Evolutionary conservation across 2,113 vertebrate species (phyloP), one percentile per base, ranked within the genome.

Genomic region (Indri indri): DNA sequence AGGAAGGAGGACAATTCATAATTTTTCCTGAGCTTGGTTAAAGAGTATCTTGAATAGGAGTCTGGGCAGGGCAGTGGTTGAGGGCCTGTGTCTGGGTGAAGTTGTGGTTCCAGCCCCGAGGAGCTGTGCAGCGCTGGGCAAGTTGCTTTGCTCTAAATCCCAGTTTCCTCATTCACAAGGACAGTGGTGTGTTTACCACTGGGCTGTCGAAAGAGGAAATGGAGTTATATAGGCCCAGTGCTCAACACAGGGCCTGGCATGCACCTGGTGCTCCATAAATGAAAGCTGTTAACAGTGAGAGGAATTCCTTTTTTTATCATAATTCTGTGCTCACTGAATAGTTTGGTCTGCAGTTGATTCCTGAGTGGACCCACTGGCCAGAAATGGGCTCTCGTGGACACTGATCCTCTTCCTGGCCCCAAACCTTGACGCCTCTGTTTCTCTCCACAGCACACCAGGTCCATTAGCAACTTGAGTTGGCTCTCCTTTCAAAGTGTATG

Each of bases 121-220:
- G 4, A 8, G 42, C 25, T 63, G 34, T 2, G 20, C 25, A 42
- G 12, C 6, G 1, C 27, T 1, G 18, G 37, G 9, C 9, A 8
- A 45, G 47, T 52, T 5, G 2, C 34, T 94, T 54, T 65, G 86
- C 30, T 10, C 14, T 22, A 20, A 42, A 37, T 30, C n/a, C 68
- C n/a, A 14, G 0, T 54, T 40, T 87, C 70, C 45, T 84, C 54
- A 73, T 76, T 25, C 23, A 0, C 20, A 14, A 80, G 54, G 70
- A 91, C 23, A 37, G 76, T 0, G 3, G 20, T 5, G 42, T 63
- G 6, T 57, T 79, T 63, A 45, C n/a, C 34, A 27, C 9, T 16
- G 16, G n/a, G 30, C 7, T 95, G 17, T 40, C 32, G 37, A 52
- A 77, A 59, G 61, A 40, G 20, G 52, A 91, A 77, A 84, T 20